phyloP scores from a whole-genome alignment of 1,140 invertebrate species.

The Neodiprion pinetum region DNA sequence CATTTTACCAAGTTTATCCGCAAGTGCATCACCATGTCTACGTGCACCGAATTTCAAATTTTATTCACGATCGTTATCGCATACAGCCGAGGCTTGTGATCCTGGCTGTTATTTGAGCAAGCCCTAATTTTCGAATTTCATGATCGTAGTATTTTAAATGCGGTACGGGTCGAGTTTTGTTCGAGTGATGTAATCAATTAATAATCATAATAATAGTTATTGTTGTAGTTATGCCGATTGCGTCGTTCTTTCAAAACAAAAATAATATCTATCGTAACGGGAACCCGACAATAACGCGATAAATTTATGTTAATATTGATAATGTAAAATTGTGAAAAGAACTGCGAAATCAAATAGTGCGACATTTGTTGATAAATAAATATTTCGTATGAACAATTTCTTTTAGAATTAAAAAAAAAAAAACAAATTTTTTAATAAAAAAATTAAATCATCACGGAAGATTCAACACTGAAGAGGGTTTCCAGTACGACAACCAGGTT shows the following conservation, averaged over 20 bases:
- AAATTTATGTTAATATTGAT: neutral
- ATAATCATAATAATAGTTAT: neutral
- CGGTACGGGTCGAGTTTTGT: too few species aligned
- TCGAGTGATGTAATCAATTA: neutral
- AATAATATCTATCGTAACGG: too few species aligned
- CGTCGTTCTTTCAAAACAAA: too few species aligned
- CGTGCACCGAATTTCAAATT: too few species aligned
- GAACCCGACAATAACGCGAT: neutral
- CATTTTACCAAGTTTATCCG: slow-evolving; percentile 8
- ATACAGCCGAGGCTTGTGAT: too few species aligned
- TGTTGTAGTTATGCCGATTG: too few species aligned
- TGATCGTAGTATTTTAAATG: too few species aligned
- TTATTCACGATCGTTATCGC: too few species aligned
- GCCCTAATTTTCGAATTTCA: too few species aligned
- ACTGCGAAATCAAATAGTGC: neutral
- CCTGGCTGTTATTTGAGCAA: too few species aligned
- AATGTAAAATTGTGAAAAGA: neutral
- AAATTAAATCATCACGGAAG: neutral
- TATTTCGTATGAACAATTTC: neutral
- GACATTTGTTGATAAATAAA: too few species aligned
- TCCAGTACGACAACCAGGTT: neutral
- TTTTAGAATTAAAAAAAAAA: slow-evolving; percentile 2
- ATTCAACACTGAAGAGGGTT: neutral
- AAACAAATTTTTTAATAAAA: neutral
- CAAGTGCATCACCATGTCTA: slow-evolving; percentile 2